Percentiles rank a stretch among this genome's conserved stretches.
Evolutionary conservation across 1,140 invertebrate species (phyloP).

Genomic region (Drosophila fuyamai): DNA sequence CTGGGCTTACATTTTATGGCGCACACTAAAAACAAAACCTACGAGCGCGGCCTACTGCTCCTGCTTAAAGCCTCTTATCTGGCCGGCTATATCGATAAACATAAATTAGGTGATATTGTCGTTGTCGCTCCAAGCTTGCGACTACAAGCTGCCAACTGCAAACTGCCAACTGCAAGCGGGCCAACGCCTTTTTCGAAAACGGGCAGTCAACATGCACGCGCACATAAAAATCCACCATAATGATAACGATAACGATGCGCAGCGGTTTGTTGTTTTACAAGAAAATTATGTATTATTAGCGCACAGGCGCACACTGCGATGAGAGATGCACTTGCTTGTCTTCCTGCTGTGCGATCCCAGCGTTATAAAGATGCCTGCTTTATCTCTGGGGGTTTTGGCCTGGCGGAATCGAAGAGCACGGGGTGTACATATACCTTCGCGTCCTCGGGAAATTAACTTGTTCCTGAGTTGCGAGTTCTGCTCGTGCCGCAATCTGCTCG

Average conservation of each 20-base stretch:
- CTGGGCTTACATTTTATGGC: constrained; percentile 60
- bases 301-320: constrained; percentile 31
- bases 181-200: constrained; percentile 58
- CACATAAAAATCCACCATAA: constrained; percentile 78
- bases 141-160: constrained; percentile 28
- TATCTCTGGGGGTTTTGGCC: constrained; percentile 49
- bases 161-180: constrained; percentile 17
- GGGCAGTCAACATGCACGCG: constrained; percentile 72
- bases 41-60: constrained; percentile 58
- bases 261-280: constrained; percentile 79
- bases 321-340: constrained; percentile 63
- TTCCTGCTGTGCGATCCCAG: constrained; percentile 63
- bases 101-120: constrained; percentile 78
- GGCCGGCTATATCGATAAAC: constrained; percentile 74
- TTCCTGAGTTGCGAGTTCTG: constrained; percentile 78
- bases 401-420: constrained; percentile 11
- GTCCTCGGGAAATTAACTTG: constrained; percentile 63
- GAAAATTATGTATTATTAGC: constrained; percentile 81
- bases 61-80: constrained; percentile 68
- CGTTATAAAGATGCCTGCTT: constrained; percentile 76
- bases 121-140: constrained; percentile 41
- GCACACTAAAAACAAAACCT: constrained; percentile 73
- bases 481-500: constrained; percentile 46
- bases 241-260: constrained; percentile 78
- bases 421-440: background rate